phyloP scores from a whole-genome alignment of 2,888 invertebrate species.

The Drosophila nr. perissopoda region DNA sequence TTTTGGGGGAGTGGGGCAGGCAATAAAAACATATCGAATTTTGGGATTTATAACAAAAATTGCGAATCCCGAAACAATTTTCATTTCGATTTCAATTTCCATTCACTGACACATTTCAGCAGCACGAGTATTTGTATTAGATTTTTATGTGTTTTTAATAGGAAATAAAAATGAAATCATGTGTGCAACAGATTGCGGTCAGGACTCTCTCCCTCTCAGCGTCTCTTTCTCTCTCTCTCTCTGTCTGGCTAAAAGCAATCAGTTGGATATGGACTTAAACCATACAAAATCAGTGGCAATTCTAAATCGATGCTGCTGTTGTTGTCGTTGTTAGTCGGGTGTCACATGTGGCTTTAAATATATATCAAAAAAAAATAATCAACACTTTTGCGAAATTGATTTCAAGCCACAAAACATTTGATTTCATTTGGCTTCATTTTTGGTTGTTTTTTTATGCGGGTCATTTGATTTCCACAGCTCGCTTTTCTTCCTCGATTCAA shows the following conservation, averaged over 20 bases:
- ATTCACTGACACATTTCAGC: slow-evolving; percentile 35
- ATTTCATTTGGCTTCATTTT: slow-evolving; percentile 58
- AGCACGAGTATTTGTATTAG: slow-evolving; percentile 57
- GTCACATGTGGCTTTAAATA: slow-evolving; percentile 44
- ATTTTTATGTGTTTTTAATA: slow-evolving; percentile 79
- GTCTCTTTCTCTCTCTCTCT: neutral
- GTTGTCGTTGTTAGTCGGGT: slow-evolving; percentile 35
- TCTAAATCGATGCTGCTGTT: slow-evolving; percentile 38
- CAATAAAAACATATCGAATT: neutral
- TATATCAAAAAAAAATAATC: neutral
- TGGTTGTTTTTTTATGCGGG: slow-evolving; percentile 15
- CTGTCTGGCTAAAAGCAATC: slow-evolving; percentile 6
- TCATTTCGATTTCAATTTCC: slow-evolving; percentile 43
- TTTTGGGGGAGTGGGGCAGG: neutral
- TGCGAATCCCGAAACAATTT: slow-evolving; percentile 47
- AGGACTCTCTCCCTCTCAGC: neutral
- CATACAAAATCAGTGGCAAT: slow-evolving; percentile 32
- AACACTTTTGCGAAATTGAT: slow-evolving; percentile 67
- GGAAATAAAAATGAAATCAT: slow-evolving; percentile 81
- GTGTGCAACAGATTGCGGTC: slow-evolving; percentile 78
- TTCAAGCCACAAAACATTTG: slow-evolving; percentile 71
- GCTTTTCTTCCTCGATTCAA: too few species aligned
- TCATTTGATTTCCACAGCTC: slow-evolving; percentile 44
- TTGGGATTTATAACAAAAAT: slow-evolving; percentile 37
- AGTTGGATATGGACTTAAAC: slow-evolving; percentile 23